Evolutionary conservation across 1,140 invertebrate species (phyloP).

Genomic region (Tetragnatha versicolor): DNA sequence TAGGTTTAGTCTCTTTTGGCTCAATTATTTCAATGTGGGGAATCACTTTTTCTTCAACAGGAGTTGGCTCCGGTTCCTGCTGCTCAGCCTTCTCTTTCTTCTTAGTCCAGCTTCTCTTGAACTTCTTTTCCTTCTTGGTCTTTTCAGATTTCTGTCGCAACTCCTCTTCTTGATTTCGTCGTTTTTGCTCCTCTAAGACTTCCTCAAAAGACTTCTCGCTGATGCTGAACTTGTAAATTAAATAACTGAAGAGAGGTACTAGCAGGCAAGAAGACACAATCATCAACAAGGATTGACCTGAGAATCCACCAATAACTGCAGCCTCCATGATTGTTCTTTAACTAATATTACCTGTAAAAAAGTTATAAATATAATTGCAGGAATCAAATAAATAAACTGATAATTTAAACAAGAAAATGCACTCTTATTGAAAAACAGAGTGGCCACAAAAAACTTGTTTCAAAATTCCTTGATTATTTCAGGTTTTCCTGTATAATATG

Average conservation of each 20-base stretch:
- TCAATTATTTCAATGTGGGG: conserved; percentile 34
- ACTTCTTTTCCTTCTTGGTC: conserved; percentile 48
- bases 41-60: conserved; percentile 5
- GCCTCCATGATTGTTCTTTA: conserved; percentile 8
- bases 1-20: conserved; percentile 30
- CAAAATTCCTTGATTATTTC: too few species aligned
- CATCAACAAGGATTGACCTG: background rate
- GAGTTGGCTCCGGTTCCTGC: background rate
- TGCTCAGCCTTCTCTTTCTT: conserved; percentile 30
- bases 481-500: too few species aligned
- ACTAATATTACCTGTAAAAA: background rate
- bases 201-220: conserved; percentile 51
- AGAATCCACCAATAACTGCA: background rate
- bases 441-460: too few species aligned
- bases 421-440: too few species aligned
- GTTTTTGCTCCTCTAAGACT: conserved; percentile 47
- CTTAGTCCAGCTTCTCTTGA: conserved; percentile 39
- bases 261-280: background rate
- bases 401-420: too few species aligned
- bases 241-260: background rate
- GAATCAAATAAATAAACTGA: too few species aligned
- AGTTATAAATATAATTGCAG: too few species aligned
- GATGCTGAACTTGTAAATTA: conserved; percentile 43
- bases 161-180: conserved; percentile 41
- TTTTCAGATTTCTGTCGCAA: conserved; percentile 26